Conservation (phyloP, 1,140 invertebrate species). For the Psilanteris sp. region DNA sequence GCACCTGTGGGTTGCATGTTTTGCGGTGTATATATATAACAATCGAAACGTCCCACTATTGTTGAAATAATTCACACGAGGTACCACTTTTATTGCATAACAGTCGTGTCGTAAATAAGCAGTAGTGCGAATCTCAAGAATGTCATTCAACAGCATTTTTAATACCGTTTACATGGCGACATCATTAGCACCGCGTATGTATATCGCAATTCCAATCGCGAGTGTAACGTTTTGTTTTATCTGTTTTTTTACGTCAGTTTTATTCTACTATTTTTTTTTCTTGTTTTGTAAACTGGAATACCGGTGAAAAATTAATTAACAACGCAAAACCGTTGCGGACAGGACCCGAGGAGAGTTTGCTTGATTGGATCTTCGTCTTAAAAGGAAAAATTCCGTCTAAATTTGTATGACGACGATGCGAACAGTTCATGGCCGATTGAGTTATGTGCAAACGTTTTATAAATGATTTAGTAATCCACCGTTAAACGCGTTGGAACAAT, state of each 20-base stretch:
- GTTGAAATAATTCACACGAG: conserved; percentile 38
- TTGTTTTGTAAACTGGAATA: too few relatives aligned
- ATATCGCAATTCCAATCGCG: too few relatives aligned
- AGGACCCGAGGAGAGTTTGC: too few relatives aligned
- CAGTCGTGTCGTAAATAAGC: conserved; percentile 39
- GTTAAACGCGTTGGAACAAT: conserved; percentile 1
- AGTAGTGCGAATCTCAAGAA: conserved; percentile 29
- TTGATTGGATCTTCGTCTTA: too few relatives aligned
- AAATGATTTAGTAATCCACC: conserved; percentile 15
- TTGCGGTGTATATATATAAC: conserved; percentile 14
- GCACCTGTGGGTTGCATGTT: conserved; percentile 27
- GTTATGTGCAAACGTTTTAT: background rate
- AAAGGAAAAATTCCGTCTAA: too few relatives aligned
- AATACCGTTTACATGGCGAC: conserved; percentile 24
- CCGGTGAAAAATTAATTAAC: too few relatives aligned
- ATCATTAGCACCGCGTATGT: conserved; percentile 13
- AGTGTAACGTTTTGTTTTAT: too few relatives aligned
- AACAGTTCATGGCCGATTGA: background rate
- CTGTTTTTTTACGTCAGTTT: too few relatives aligned
- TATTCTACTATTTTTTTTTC: too few relatives aligned
- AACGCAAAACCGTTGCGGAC: too few relatives aligned
- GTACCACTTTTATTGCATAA: conserved; percentile 39
- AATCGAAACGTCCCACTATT: conserved; percentile 33
- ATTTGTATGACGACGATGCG: too few relatives aligned
- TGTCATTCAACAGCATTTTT: conserved; percentile 39